Evolutionary conservation across 1,140 invertebrate species (phyloP).

Genomic region (Heliconius eleuchia): DNA sequence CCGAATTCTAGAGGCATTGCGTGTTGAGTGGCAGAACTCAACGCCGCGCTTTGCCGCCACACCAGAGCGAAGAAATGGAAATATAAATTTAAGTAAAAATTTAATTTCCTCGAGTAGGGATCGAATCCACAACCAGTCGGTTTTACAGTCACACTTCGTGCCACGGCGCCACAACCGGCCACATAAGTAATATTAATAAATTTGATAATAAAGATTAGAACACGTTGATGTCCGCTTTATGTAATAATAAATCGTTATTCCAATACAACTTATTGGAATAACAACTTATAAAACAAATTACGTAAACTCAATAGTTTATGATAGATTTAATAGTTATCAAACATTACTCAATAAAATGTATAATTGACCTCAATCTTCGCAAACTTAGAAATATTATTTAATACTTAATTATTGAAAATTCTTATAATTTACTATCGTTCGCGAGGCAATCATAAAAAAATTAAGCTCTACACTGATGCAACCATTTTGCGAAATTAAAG

Average conservation of each 20-base stretch:
- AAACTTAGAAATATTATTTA: neutral
- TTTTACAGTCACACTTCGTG: too few species aligned
- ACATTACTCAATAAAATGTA: neutral
- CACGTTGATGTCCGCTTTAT: neutral
- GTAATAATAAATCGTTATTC: neutral
- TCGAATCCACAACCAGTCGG: too few species aligned
- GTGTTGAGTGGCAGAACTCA: too few species aligned
- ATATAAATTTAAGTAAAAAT: too few species aligned
- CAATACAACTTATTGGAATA: neutral
- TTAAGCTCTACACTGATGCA: neutral
- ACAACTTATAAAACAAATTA: constrained; percentile 5
- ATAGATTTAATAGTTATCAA: neutral
- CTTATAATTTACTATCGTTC: neutral
- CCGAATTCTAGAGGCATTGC: too few species aligned
- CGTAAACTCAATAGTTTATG: neutral
- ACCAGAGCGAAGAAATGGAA: too few species aligned
- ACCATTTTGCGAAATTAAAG: neutral
- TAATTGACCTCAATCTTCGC: neutral
- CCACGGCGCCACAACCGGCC: too few species aligned
- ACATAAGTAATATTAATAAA: too few species aligned
- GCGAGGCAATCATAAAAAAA: neutral
- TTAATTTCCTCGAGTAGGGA: too few species aligned
- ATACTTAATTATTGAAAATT: constrained; percentile 5
- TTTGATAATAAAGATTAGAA: too few species aligned
- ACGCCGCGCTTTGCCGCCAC: too few species aligned